Evolutionary conservation across 1,140 invertebrate species (phyloP).

Genomic region (Ostrea edulis): DNA sequence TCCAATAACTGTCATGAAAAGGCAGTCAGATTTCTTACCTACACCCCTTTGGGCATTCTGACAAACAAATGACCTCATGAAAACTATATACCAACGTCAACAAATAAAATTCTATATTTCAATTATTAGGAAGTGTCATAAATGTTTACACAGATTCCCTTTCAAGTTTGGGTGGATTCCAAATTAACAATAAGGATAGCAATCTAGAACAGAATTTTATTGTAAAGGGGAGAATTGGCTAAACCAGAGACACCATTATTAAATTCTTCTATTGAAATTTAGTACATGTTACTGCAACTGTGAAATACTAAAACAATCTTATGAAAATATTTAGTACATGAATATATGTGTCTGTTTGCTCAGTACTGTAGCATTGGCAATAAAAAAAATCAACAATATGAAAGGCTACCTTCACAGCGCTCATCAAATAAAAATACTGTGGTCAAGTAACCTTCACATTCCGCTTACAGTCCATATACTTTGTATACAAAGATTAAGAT

Average conservation of each 20-base stretch:
- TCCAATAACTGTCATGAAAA: background rate
- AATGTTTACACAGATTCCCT: slow-evolving; percentile 33
- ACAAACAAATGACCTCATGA: background rate
- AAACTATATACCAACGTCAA: background rate
- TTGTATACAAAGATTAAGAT: slow-evolving; percentile 8
- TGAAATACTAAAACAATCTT: background rate
- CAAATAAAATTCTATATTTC: background rate
- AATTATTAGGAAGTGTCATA: slow-evolving; percentile 35
- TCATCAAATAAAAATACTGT: background rate
- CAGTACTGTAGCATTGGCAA: background rate
- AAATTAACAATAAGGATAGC: background rate
- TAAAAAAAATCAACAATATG: background rate
- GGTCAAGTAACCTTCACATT: background rate
- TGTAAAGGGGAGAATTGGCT: background rate
- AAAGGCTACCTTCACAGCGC: background rate
- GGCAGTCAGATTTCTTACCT: background rate
- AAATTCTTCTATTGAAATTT: background rate
- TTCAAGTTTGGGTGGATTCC: slow-evolving; percentile 15
- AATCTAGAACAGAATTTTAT: background rate
- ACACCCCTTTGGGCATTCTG: background rate
- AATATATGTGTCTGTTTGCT: background rate
- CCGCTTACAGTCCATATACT: background rate
- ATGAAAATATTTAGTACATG: background rate
- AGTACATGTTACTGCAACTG: background rate
- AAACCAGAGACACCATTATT: background rate